These are phyloP conservation scores for Chesias legatella DNA, from an alignment of 2,888 invertebrate species.

Conservation along the genomic window DNA sequence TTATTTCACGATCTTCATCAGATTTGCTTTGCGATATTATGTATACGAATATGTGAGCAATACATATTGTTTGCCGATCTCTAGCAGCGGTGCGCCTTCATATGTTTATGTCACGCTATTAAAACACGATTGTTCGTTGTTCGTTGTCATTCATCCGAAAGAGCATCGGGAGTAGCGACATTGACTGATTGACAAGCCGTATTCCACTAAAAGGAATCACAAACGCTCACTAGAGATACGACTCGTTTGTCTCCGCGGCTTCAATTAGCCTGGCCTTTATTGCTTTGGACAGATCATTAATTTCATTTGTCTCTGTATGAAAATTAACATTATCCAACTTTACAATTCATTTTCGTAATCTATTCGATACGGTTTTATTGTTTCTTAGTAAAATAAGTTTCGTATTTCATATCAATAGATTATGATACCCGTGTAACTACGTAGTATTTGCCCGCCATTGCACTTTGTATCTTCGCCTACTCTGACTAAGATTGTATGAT, in stretches of 20 bases:
- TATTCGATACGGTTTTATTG: constrained; percentile 31
- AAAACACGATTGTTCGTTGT: constrained; percentile 51
- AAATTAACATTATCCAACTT: constrained; percentile 23
- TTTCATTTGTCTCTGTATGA: constrained; percentile 25
- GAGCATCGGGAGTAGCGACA: constrained; percentile 38
- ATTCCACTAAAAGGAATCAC: constrained; percentile 21
- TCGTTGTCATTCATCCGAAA: constrained; percentile 46
- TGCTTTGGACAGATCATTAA: constrained; percentile 38
- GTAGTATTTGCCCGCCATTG: constrained; percentile 37
- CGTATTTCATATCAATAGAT: constrained; percentile 38
- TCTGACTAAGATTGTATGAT: constrained; percentile 9
- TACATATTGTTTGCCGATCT: constrained; percentile 27
- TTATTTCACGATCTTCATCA: no score
- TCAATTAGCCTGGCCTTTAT: constrained; percentile 39
- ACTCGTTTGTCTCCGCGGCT: constrained; percentile 30
- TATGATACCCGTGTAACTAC: constrained; percentile 41
- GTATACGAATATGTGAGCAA: no score
- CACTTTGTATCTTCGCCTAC: constrained; percentile 22
- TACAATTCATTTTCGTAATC: constrained; percentile 36
- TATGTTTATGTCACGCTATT: constrained; percentile 46
- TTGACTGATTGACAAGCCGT: constrained; percentile 47
- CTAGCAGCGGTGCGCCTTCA: constrained; percentile 24
- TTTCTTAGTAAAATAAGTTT: constrained; percentile 46
- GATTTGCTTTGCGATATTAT: no score
- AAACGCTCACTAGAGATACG: constrained; percentile 42